Evolutionary conservation across 2,888 invertebrate species (phyloP), one percentile per base, ranked within the genome.

Genomic region (Stictocephala bisonia): DNA sequence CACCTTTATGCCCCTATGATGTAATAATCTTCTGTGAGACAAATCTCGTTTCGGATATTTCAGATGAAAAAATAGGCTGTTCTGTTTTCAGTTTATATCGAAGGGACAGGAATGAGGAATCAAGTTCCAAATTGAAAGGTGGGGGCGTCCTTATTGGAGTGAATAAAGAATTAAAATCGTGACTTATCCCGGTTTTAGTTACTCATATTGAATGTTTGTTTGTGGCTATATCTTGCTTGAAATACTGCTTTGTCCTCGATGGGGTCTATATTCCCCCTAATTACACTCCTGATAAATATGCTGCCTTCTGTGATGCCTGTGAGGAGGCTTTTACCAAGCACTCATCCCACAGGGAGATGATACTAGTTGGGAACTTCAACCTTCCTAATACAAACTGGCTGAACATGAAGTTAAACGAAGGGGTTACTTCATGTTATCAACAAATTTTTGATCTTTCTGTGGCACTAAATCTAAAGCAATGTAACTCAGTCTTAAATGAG

Each of bases 81-180:
- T 56, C 56, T n/a, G 31, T 6, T 7, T 56, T 26, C 31, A 56
- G 31, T 56, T 29, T 56, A 9, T 56, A 56, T 9, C 29, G 56
- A n/a, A 56, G 31, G 22, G 56, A 56, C 18, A 56, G 56, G 27
- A n/a, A 56, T 13, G 56, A 56, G 15, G 24, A 56, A 31, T 56
- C 56, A 2, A 56, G 56, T n/a, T 31, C 18, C 3, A 56, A 56
- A 13, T 24, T 6, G 3, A 53, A 31, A 7, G 29, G 56, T 31
- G 15, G 56, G 6, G 56, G 56, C n/a, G 56, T 56, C 1, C 31
- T 56, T n/a, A 56, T 56, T 56, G 56, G 56, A 15, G 13, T 29
- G 31, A 7, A 3, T 13, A 29, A 27, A 15, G 27, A 26, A 13
- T 26, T 53, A 27, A 53, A 27, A n/a, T 53, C 53, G 15, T 53